Evolutionary conservation across 1,140 invertebrate species (phyloP).

Genomic region (Chelonus insularis): DNA sequence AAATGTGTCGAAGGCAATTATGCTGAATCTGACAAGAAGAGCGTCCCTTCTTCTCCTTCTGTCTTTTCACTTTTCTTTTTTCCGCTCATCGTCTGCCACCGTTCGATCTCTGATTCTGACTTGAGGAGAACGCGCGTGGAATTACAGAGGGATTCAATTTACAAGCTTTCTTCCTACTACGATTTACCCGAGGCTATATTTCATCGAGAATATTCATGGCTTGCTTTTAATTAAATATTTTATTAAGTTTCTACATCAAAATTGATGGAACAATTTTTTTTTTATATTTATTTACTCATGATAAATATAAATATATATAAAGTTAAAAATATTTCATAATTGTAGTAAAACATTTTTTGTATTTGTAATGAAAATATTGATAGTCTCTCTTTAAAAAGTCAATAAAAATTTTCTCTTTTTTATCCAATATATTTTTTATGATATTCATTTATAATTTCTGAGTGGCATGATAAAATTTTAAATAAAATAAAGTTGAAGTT

Average conservation of each 20-base stretch:
- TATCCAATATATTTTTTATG: too few relatives aligned
- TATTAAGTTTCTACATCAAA: background rate
- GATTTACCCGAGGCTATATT: slow-evolving; percentile 15
- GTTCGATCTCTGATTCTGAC: slow-evolving; percentile 29
- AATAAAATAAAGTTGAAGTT: too few relatives aligned
- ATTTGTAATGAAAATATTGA: too few relatives aligned
- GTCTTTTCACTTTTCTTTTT: slow-evolving; percentile 7
- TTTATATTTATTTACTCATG: background rate
- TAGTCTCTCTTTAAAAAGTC: too few relatives aligned
- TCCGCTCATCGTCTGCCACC: slow-evolving; percentile 7
- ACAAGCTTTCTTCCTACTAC: slow-evolving; percentile 12
- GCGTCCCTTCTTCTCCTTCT: background rate
- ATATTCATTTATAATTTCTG: too few relatives aligned
- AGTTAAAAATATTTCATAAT: too few relatives aligned
- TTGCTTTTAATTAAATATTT: slow-evolving; percentile 24
- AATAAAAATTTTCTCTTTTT: too few relatives aligned
- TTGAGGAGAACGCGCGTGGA: slow-evolving; percentile 11
- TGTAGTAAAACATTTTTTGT: too few relatives aligned
- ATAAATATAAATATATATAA: background rate
- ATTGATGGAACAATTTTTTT: too few relatives aligned
- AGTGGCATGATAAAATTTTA: too few relatives aligned
- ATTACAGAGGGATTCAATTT: slow-evolving; percentile 28
- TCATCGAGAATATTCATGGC: slow-evolving; percentile 21
- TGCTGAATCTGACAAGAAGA: slow-evolving; percentile 23
- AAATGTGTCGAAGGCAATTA: slow-evolving; percentile 27